Evolutionary conservation across 2,113 vertebrate genomes (phyloP).

Genomic region (Machaerirhynchus nigripectus): DNA sequence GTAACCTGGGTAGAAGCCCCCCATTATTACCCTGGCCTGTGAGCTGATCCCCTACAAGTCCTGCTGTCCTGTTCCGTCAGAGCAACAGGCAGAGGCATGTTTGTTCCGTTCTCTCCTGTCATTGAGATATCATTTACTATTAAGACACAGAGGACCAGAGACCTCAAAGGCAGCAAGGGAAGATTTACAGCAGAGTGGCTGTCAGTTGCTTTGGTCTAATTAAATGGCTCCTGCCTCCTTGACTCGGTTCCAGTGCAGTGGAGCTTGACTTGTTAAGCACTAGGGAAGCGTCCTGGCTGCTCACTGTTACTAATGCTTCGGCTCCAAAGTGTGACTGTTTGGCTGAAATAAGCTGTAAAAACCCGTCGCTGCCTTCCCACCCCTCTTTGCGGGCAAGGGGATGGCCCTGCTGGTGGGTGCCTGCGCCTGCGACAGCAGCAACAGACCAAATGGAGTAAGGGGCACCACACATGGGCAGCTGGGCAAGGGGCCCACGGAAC

Average conservation of each 20-base stretch:
- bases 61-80: background rate
- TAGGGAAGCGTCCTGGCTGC: background rate
- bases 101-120: background rate
- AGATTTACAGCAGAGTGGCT: background rate
- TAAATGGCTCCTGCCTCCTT: conserved; percentile 29
- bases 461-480: fast-evolving
- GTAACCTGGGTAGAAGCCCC: background rate
- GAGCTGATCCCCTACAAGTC: background rate
- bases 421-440: fast-evolving
- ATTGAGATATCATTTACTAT: background rate
- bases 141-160: background rate
- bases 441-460: fast-evolving
- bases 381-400: fast-evolving
- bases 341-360: conserved; percentile 3
- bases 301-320: background rate
- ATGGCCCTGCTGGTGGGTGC: background rate
- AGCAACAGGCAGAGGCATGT: background rate
- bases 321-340: background rate
- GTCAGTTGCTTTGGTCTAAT: conserved; percentile 45
- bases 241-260: background rate
- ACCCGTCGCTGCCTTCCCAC: background rate
- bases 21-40: fast-evolving
- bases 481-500: fast-evolving
- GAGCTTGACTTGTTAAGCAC: conserved; percentile 28
- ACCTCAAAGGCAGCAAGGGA: background rate